Base-by-base conservation (phyloP, 2,797 vertebrate species). In the Macropodus opercularis region DNA sequence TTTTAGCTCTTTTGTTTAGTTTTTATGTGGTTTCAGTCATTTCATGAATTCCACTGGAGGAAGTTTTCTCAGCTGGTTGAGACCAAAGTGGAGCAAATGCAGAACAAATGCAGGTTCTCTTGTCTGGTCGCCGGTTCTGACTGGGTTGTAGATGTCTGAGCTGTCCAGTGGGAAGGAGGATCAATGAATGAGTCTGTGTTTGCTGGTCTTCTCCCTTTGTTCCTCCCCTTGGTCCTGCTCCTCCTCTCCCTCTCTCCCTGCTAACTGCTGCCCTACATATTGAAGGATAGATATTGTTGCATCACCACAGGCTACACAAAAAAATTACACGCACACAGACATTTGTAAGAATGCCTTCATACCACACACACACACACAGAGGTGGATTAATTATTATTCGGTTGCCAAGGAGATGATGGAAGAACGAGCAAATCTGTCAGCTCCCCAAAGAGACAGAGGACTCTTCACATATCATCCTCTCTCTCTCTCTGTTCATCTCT, bases 361-460 rank as follows among this genome's bases (percentile, higher is more conserved):
- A n/a, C n/a, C 27, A 27, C 40, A 62, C 69, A 39, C 24, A 35
- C 53, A 57, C 34, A 43, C 24, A 47, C 14, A 61, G 66, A 74
- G 67, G 60, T 64, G 70, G 76, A 84, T 84, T 82, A 78, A 88
- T 86, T 84, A 83, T 85, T 79, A 85, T 86, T 81, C 81, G 3
- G 84, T 85, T 88, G 72, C 79, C 81, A 77, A 39, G 81, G 86
- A 63, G 83, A 86, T 75, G 75, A 84, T 83, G 79, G 79, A 79
- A 71, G 84, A 86, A 84, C 18, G 71, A 81, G 77, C 54, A 63
- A 80, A 82, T 85, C 78, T 79, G 72, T 81, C 72, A 63, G 61
- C 49, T 84, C 83, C 80, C 79, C 35, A 36, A 82, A 79, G 81
- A 85, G 60, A 64, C 59, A 51, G 55, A 65, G 77, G 72, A 73